phyloP scores from a whole-genome alignment of 2,113 vertebrate genomes.

The Boleophthalmus pectinirostris region DNA sequence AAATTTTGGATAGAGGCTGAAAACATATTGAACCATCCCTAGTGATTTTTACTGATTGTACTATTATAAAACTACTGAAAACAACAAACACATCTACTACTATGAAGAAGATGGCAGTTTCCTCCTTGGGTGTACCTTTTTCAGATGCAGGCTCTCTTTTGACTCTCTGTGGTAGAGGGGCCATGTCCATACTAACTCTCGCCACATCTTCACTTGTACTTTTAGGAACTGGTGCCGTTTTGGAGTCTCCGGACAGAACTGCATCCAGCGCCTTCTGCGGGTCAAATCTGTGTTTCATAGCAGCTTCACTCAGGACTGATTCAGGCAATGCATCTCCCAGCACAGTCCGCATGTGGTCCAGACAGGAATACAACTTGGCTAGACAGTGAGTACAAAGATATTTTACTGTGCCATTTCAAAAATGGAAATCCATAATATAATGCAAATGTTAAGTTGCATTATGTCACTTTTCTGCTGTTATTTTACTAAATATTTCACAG shows the following conservation, averaged over 20 bases:
- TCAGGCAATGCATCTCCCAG: slow-evolving; percentile 88
- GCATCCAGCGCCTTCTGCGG: slow-evolving; percentile 86
- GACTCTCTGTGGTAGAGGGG: slow-evolving; percentile 52
- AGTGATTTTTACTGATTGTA: too few species aligned
- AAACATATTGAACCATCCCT: too few species aligned
- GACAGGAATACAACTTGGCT: slow-evolving; percentile 91
- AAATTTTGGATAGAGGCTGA: too few species aligned
- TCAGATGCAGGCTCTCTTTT: slow-evolving; percentile 60
- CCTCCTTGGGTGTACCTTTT: slow-evolving; percentile 84
- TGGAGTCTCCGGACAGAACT: slow-evolving; percentile 83
- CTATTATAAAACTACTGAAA: too few species aligned
- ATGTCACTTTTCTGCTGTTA: too few species aligned
- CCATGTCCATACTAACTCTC: slow-evolving; percentile 44
- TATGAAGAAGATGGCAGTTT: background rate
- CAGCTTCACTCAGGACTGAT: slow-evolving; percentile 83
- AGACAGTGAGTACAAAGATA: slow-evolving; percentile 13
- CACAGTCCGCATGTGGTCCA: slow-evolving; percentile 93
- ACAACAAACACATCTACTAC: background rate
- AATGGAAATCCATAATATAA: background rate
- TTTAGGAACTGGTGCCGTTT: slow-evolving; percentile 62
- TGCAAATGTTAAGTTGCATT: too few species aligned
- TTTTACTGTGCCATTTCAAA: background rate
- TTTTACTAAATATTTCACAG: too few species aligned
- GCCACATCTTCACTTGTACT: slow-evolving; percentile 18
- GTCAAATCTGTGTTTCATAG: slow-evolving; percentile 86